Evolutionary conservation across 2,888 invertebrate species (phyloP).

Genomic region (Biston stratarius): DNA sequence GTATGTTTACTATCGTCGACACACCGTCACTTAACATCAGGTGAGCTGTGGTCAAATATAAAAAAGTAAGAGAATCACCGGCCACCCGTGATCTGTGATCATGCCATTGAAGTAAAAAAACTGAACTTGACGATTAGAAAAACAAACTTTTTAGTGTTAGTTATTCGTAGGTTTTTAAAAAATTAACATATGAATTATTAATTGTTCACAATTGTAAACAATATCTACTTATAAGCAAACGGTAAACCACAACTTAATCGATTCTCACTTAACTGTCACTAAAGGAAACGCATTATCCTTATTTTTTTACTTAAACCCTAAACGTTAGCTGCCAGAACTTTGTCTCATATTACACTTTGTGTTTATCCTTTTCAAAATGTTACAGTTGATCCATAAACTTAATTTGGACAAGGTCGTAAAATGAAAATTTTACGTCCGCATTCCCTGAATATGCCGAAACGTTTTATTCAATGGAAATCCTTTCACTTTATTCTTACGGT

Average conservation of each 20-base stretch:
- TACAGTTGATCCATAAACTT: background rate
- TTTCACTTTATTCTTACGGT: slow-evolving; percentile 53
- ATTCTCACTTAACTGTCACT: slow-evolving; percentile 14
- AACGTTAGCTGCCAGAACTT: background rate
- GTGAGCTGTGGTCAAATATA: no score
- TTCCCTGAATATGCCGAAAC: slow-evolving; percentile 47
- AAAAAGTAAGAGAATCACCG: no score
- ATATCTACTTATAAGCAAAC: background rate
- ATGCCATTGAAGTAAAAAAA: no score
- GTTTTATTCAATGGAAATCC: slow-evolving; percentile 49
- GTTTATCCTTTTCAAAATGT: background rate
- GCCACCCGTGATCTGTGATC: no score
- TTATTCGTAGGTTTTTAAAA: no score
- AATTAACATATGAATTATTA: no score
- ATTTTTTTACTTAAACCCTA: background rate
- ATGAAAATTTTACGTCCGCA: slow-evolving; percentile 48
- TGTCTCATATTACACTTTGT: background rate
- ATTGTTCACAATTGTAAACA: no score
- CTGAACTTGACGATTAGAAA: no score
- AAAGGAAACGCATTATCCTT: slow-evolving; percentile 16
- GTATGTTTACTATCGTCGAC: no score
- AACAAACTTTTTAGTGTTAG: no score
- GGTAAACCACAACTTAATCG: background rate
- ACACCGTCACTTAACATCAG: no score
- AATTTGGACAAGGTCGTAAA: slow-evolving; percentile 16